A percentile compares a stretch with the other conserved stretches of the same genome.
These are phyloP conservation scores for Limenitis camilla DNA, from an alignment of 2,888 invertebrate genomes.

Conservation along the genomic window DNA sequence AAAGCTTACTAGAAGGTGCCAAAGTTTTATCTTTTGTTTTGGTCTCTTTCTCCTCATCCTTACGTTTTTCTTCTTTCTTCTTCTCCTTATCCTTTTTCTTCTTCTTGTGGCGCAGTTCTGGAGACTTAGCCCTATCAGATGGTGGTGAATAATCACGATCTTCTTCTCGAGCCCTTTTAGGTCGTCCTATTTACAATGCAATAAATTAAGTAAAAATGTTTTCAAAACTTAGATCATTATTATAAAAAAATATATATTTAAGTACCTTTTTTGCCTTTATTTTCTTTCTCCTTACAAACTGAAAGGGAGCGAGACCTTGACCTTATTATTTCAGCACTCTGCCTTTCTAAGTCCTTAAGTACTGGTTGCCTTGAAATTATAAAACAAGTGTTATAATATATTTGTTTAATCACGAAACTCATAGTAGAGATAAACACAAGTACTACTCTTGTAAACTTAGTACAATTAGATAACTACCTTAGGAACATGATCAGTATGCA, in stretches of 20 bases:
- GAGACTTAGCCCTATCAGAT: conserved; percentile 46
- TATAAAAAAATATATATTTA: conserved; percentile 1
- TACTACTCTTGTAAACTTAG: no score
- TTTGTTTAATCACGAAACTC: no score
- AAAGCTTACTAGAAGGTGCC: conserved; percentile 62
- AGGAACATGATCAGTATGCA: no score
- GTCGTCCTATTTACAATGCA: conserved; percentile 55
- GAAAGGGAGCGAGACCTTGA: conserved; percentile 64
- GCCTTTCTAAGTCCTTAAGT: conserved; percentile 60
- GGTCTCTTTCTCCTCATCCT: conserved; percentile 32
- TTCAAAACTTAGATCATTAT: background rate
- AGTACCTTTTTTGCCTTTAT: conserved; percentile 48
- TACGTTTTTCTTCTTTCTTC: conserved; percentile 35
- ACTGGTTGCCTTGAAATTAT: conserved; percentile 53
- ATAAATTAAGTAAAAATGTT: background rate
- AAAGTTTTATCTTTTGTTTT: conserved; percentile 67
- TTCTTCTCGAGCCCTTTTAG: conserved; percentile 42
- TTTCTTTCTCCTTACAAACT: conserved; percentile 45
- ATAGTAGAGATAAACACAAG: no score
- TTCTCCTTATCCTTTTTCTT: conserved; percentile 47
- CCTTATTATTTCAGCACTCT: conserved; percentile 66
- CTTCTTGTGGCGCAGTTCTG: conserved; percentile 53
- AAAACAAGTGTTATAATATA: no score
- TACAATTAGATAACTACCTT: no score
- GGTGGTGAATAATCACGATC: conserved; percentile 54